Conservation (phyloP, 1,140 invertebrate genomes). For the Chymomyza costata region DNA sequence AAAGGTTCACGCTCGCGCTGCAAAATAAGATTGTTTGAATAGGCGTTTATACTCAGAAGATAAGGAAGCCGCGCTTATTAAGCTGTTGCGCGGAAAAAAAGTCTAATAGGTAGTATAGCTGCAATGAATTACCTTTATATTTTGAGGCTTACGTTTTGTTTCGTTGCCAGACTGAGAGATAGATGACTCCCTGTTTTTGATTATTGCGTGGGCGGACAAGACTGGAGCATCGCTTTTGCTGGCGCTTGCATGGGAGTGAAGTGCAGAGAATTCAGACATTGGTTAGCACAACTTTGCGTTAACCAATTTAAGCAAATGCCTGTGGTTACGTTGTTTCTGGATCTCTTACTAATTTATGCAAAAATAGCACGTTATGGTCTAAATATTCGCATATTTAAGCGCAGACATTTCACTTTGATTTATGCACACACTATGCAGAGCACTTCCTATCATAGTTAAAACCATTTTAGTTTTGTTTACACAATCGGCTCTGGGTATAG, state of each 20-base stretch:
- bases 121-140: constrained; percentile 22
- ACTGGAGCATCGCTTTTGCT: constrained; percentile 21
- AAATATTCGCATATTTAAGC: too few relatives aligned
- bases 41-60: too few relatives aligned
- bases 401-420: too few relatives aligned
- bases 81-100: neutral
- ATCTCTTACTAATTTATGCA: too few relatives aligned
- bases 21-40: neutral
- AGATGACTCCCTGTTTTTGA: neutral
- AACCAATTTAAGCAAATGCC: too few relatives aligned
- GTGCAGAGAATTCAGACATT: constrained; percentile 29
- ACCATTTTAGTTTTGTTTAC: too few relatives aligned
- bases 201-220: constrained; percentile 12
- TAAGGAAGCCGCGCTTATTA: neutral
- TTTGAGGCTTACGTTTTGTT: constrained; percentile 25
- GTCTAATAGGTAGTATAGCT: neutral
- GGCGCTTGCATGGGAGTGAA: constrained; percentile 13
- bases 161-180: constrained; percentile 1
- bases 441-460: too few relatives aligned
- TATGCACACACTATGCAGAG: too few relatives aligned
- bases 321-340: too few relatives aligned
- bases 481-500: too few relatives aligned
- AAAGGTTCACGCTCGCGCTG: constrained; percentile 64
- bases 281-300: too few relatives aligned
- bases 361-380: too few relatives aligned